Conservation (phyloP, 2,888 invertebrate species). For the Pelosia muscerda region DNA sequence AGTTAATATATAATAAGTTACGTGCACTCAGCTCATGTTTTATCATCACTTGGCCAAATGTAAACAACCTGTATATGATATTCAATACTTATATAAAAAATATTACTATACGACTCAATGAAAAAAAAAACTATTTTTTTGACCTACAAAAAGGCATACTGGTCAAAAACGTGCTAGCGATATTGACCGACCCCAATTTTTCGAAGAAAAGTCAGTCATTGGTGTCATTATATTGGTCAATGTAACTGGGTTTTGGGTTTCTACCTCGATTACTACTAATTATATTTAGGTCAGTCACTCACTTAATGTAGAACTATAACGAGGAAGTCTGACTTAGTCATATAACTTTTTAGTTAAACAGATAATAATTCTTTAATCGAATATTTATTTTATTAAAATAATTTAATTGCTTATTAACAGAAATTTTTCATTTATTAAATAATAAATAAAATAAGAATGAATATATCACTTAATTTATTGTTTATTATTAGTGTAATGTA, state of each 20-base stretch:
- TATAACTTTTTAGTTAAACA: background rate
- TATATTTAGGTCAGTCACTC: slow-evolving; percentile 16
- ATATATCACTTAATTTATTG: too few relatives aligned
- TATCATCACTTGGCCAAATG: background rate
- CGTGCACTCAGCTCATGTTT: background rate
- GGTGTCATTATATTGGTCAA: slow-evolving; percentile 17
- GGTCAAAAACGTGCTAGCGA: background rate
- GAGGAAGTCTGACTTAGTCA: background rate
- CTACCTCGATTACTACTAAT: slow-evolving; percentile 18
- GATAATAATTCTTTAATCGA: background rate
- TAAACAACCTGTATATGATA: background rate
- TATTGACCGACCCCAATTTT: slow-evolving; percentile 16
- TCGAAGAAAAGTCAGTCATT: slow-evolving; percentile 17
- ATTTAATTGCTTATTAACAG: background rate
- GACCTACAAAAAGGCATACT: background rate
- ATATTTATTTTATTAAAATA: background rate
- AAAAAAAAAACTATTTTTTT: background rate
- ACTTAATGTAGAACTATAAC: background rate
- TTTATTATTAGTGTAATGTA: too few relatives aligned
- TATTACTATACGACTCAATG: background rate
- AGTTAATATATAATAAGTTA: too few relatives aligned
- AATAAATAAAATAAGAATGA: too few relatives aligned
- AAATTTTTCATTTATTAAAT: too few relatives aligned
- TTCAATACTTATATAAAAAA: background rate
- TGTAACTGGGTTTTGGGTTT: slow-evolving; percentile 19